Evolutionary conservation across 2,888 invertebrate species (phyloP), one percentile per base, ranked within the genome.

Genomic region (Syritta pipiens): DNA sequence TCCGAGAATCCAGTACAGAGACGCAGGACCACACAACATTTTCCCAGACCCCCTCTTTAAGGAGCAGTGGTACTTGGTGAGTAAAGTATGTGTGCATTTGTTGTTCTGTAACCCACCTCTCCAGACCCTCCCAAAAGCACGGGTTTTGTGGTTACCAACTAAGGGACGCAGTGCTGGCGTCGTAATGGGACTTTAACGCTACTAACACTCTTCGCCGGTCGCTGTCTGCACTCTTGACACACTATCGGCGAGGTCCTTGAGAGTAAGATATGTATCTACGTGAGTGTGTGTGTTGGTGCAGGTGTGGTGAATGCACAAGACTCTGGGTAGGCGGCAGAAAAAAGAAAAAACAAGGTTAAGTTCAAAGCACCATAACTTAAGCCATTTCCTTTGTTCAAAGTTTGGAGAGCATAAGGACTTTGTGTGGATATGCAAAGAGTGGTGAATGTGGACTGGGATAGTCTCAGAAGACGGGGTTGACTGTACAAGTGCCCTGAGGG

Each of bases 41-140:
- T 97, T 97, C 89, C 94, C 96, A 9, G 97, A 97, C 90, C 97
- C 97, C 9, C 91, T 97, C 83, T 98, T 94, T 91, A 94, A 95
- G 86, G 96, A 97, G 88, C 97, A 98, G 91, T 98, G 98, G 98
- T 99, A 99, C 88, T 90, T 98, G 94, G 98, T 98, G 90, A 93
- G 97, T 93, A 86, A 86, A 86, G 86, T 86, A 86, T 87, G 88
- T 88, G 84, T 83, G 82, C 81, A 82, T 81, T 81, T 69, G 57
- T 81, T 79, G 59, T 65, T 55, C 55, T 62, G 69, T 74, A 37
- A 17, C 37, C 37, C 60, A 53, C 59, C 14, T 7, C 44, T 24
- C 28, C 32, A 22, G 3, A 51, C 28, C 40, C 9, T 17, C 12
- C 20, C 48, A n/a, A n/a, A n/a, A n/a, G n/a, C n/a, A n/a, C n/a